Percentiles rank a stretch among this genome's conserved stretches.
These are phyloP conservation scores for Endotricha flammealis DNA, from an alignment of 2,888 invertebrate species.

Conservation along the genomic window DNA sequence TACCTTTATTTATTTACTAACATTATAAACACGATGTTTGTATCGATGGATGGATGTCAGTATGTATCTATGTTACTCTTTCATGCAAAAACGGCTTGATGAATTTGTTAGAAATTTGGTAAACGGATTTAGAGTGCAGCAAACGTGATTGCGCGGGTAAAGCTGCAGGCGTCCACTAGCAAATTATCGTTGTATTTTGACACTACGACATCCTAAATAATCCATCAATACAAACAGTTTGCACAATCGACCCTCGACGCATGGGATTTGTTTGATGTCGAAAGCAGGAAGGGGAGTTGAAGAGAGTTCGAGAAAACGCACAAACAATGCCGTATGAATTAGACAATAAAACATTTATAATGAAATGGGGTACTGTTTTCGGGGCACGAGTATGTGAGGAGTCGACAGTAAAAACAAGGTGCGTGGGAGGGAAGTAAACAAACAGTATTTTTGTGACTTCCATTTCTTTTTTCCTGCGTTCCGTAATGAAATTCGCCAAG, in stretches of 20 bases:
- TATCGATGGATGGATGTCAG: too few relatives aligned
- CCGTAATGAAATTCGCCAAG: slow-evolving; percentile 17
- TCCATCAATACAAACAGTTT: slow-evolving; percentile 3
- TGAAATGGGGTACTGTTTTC: slow-evolving; percentile 18
- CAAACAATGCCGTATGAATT: slow-evolving; percentile 15
- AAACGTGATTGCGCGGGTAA: too few relatives aligned
- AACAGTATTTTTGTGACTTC: slow-evolving; percentile 16
- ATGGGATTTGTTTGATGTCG: slow-evolving; percentile 9
- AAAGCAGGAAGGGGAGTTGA: slow-evolving; percentile 7
- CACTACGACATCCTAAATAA: slow-evolving; percentile 1
- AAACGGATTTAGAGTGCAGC: too few relatives aligned
- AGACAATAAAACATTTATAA: slow-evolving; percentile 20
- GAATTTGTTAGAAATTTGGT: too few relatives aligned
- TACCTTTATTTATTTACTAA: too few relatives aligned
- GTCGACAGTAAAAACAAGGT: slow-evolving; percentile 14
- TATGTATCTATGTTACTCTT: too few relatives aligned
- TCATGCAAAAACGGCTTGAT: too few relatives aligned
- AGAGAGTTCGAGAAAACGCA: slow-evolving; percentile 10
- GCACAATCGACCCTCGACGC: not conserved
- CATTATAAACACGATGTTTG: too few relatives aligned
- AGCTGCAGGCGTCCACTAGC: too few relatives aligned
- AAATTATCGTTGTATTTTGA: not conserved
- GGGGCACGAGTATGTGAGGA: slow-evolving; percentile 14
- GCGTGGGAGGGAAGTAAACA: slow-evolving; percentile 13
- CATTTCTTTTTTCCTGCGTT: slow-evolving; percentile 1